Base-by-base conservation (phyloP, 2,797 vertebrate species). In the Chrosomus eos region DNA sequence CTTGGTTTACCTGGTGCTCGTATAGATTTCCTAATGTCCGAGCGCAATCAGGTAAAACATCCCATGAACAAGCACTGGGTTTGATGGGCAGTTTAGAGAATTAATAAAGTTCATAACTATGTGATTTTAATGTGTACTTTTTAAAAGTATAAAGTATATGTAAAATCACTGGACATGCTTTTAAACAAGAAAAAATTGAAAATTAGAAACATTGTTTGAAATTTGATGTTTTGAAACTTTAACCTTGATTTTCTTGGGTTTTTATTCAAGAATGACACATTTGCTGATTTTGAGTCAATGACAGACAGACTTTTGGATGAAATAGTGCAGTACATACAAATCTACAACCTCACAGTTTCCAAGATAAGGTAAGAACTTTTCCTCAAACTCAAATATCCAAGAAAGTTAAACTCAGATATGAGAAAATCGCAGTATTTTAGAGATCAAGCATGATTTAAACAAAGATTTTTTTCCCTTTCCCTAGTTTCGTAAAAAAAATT, bases 261-360 rank as follows among this genome's bases (percentile, higher is more conserved):
- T 82, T 84, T 88, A 93, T 89, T 92, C 86, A 95, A 99, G 98
- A 99, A 98, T 94, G 98, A 99, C 93, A 99, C 98, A 64, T 99
- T 99, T 95, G 98, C 98, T 90, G 98, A 99, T 94, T 99, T 99
- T 96, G 98, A 99, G 92, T 97, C 97, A 80, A 99, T 99, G 98
- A 99, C 98, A 4, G 98, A 99, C 92, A 95, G 98, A 66, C 94
- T 99, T 88, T 94, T 99, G 92, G 98, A 99, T 94, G 98, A 99
- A 94, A 99, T 99, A 90, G 95, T 99, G 91, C 98, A 99, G 58
- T 99, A 99, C 91, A 98, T 99, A 93, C 98, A 99, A 91, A 96
- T 99, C 93, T 99, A 99, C 95, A 99, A 96, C 90, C 95, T 99
- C 89, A 96, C 96, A 23, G 94, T 99, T 92, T 98, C 97, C 90